phyloP scores from a whole-genome alignment of 2,113 vertebrate species.

The Nothocercus nigrocapillus region DNA sequence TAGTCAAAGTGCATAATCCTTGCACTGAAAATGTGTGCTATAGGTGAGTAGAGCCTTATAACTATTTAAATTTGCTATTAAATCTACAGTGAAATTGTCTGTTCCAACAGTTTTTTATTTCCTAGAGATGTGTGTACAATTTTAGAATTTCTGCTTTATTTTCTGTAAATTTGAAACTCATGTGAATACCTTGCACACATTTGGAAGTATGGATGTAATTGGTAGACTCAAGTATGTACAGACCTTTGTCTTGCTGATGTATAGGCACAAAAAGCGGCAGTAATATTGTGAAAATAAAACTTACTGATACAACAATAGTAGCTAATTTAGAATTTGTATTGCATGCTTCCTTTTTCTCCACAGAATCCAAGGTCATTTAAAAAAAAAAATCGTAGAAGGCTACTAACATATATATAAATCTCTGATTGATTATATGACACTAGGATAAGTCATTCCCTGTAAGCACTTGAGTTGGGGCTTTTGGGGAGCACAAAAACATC shows the following conservation, averaged over 20 bases:
- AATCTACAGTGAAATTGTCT: background rate
- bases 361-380: background rate
- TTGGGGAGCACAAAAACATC: background rate
- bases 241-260: background rate
- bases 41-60: conserved; percentile 83
- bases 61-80: background rate
- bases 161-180: background rate
- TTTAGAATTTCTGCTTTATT: background rate
- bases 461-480: background rate
- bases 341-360: background rate
- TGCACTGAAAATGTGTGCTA: conserved; percentile 98
- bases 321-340: background rate
- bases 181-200: background rate
- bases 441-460: background rate
- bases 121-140: background rate
- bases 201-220: background rate
- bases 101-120: background rate
- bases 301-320: background rate
- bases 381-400: background rate
- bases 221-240: background rate
- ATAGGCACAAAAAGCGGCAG: background rate
- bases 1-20: conserved; percentile 94
- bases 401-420: background rate
- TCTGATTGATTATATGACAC: background rate
- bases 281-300: background rate